Evolutionary conservation across 2,888 invertebrate genomes (phyloP).

Genomic region (Pheosia tremula): DNA sequence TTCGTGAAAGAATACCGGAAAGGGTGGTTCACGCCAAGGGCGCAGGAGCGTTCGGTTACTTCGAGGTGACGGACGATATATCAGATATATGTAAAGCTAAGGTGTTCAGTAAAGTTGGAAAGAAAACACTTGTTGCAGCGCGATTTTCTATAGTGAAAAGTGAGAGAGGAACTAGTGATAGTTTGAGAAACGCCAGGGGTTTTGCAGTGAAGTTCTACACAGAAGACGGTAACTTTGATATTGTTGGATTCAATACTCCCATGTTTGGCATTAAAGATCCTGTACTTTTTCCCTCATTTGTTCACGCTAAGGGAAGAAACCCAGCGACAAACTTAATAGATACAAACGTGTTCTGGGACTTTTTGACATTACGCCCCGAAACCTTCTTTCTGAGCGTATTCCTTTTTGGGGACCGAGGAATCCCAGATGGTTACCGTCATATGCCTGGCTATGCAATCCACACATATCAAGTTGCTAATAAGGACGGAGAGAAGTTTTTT

Average conservation of each 20-base stretch:
- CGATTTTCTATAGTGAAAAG: constrained; percentile 88
- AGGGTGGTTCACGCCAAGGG: constrained; percentile 97
- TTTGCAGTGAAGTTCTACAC: neutral
- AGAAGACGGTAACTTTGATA: constrained; percentile 90
- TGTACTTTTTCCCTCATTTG: neutral
- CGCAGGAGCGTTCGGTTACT: constrained; percentile 93
- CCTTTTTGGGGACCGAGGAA: neutral
- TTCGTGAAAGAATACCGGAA: constrained; percentile 95
- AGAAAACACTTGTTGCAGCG: constrained; percentile 89
- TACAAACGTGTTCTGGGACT: neutral
- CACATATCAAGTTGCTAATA: constrained; percentile 93
- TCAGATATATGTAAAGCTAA: constrained; percentile 89
- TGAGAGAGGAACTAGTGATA: neutral
- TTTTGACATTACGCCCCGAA: neutral
- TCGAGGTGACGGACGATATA: constrained; percentile 93
- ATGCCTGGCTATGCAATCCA: constrained; percentile 98
- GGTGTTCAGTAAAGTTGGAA: constrained; percentile 89
- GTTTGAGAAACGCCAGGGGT: neutral
- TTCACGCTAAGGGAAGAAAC: constrained; percentile 65
- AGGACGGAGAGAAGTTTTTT: constrained; percentile 87
- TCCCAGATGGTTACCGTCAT: constrained; percentile 70
- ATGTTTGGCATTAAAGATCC: constrained; percentile 92
- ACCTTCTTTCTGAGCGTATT: neutral
- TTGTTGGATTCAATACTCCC: constrained; percentile 95
- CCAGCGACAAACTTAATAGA: neutral